Evolutionary conservation across 2,797 vertebrate genomes (phyloP), one percentile per base, ranked within the genome.

Genomic region (Onychomys leucogaster): DNA sequence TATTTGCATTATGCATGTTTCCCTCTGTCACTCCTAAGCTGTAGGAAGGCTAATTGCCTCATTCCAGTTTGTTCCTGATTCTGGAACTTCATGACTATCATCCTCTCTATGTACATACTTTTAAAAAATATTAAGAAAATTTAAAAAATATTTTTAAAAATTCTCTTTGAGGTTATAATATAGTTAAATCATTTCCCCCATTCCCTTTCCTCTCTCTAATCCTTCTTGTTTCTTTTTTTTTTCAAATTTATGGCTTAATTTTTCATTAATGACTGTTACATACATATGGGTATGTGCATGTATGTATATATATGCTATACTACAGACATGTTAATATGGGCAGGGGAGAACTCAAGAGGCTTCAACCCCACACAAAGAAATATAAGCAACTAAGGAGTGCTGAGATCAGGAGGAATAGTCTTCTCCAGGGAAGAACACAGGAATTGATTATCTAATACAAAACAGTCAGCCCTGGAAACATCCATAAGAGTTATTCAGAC

Each of bases 31-130:
- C 34, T 81, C n/a, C 23, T 73, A n/a, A 34, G 61, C 81, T 46
- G 10, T 19, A 25, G 5, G 23, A 71, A 6, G 19, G 55, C 46
- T 0, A 17, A 1, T 10, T 1, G 1, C 25, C 5, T 80, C 41
- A 29, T 7, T 16, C 0, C 13, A 41, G 8, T 52, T 61, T 25
- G 3, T 65, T 69, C 43, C 16, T 32, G 57, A 32, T 61, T 83
- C 81, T 21, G n/a, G 17, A 14, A 46, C 41, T 90, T 76, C 37
- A n/a, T 17, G 14, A 59, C 16, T 3, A 0, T 61, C 37, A 86
- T 3, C 1, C 11, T 34, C 3, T 92, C 55, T 89, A 27, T 25
- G 55, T 12, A 0, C 41, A 25, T 90, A 90, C 52, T 11, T 86
- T 52, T 37, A 37, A 69, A 69, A 85, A 16, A 5, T 16, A 52